Evolutionary conservation across 2,797 vertebrate species (phyloP), one percentile per base, ranked within the genome.

Genomic region (Premnoplex brunnescens): DNA sequence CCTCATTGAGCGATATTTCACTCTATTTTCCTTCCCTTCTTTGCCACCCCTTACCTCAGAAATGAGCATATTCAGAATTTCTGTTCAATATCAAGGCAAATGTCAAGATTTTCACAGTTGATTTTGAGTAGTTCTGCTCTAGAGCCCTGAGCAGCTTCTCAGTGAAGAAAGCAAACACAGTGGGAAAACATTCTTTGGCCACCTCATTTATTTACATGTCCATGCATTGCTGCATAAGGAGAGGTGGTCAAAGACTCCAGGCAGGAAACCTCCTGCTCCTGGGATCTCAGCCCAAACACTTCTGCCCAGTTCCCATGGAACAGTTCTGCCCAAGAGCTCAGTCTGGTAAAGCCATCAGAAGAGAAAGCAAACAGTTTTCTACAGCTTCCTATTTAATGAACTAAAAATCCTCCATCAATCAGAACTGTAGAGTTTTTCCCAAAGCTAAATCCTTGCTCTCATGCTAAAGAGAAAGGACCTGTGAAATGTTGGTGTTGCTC

Each of bases 281-380:
- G 82, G 73, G 55, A 49, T 34, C 46, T 84, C 66, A 75, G 73
- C 69, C 72, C 82, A 93, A 26, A 36, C 44, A 28, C 46, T 72
- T n/a, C 82, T 80, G 43, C 78, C 56, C 49, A 5, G 14, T 28
- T 85, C 59, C 74, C 37, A 21, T 34, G 68, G 81, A 89, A 27
- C 32, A 74, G 19, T 26, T 87, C 64, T 54, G 37, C 49, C 56
- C 60, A 36, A 28, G 36, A 68, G 41, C 37, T 89, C 54, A 14
- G 43, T n/a, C 93, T 88, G 69, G 51, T 49, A 75, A 92, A 96
- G 69, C 5, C 14, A 85, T 92, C 64, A 84, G n/a, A 72, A 48
- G 32, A 55, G 39, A 81, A 68, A 74, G 69, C 76, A 77, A 89
- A 88, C 58, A 41, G 28, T 41, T 79, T 4, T 3, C 54, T 58